Conservation (phyloP, 2,888 invertebrate species). For the Acanthosoma haemorrhoidale region DNA sequence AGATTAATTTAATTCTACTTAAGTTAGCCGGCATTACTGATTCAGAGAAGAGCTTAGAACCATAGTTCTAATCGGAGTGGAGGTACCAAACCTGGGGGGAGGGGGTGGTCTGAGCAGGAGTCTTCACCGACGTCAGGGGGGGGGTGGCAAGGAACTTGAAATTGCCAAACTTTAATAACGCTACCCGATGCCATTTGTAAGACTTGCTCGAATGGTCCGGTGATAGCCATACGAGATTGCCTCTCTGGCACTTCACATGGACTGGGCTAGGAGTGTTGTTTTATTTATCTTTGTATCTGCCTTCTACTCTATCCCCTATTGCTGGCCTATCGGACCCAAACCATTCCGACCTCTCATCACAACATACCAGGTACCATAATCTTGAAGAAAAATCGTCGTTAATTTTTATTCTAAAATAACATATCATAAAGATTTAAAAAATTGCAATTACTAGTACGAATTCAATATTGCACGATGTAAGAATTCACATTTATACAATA, state of each 20-base stretch:
- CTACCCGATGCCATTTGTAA: slow-evolving; percentile 28
- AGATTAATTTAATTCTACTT: slow-evolving; percentile 37
- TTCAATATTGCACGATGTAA: too few relatives aligned
- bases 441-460: too few relatives aligned
- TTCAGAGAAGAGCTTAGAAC: slow-evolving; percentile 31
- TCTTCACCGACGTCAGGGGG: slow-evolving; percentile 1
- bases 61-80: slow-evolving; percentile 30
- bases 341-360: background rate
- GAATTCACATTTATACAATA: too few relatives aligned
- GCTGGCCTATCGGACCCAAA: background rate
- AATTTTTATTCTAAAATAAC: too few relatives aligned
- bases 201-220: slow-evolving; percentile 27
- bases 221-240: background rate
- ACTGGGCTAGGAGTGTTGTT: background rate
- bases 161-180: slow-evolving; percentile 32
- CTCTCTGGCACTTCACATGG: background rate
- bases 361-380: too few relatives aligned
- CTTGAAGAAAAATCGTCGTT: too few relatives aligned
- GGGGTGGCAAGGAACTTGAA: slow-evolving; percentile 20
- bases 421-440: too few relatives aligned
- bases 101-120: background rate
- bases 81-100: slow-evolving; percentile 3
- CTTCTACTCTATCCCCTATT: too few relatives aligned
- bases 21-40: slow-evolving; percentile 35
- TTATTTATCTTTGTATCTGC: slow-evolving; percentile 2